Percentiles rank a stretch among this genome's conserved stretches.
phyloP scores from a whole-genome alignment of 2,113 vertebrate species.

The Eira barbara region DNA sequence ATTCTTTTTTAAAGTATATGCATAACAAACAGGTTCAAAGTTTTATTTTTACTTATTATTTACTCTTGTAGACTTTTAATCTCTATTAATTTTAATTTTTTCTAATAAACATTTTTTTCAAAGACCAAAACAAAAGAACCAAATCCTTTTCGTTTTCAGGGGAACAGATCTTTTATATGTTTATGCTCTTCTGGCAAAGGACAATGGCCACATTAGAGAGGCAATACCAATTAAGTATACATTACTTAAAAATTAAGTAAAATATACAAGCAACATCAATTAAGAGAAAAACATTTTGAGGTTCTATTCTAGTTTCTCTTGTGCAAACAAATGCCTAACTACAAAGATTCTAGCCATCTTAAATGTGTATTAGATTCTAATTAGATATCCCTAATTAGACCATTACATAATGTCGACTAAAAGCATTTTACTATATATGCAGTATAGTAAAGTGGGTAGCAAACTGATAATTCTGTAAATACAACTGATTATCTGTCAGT shows the following conservation, averaged over 20 bases:
- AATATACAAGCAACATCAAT: neutral
- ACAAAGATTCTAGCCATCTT: neutral
- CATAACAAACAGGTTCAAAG: neutral
- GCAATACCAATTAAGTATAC: neutral
- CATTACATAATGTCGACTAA: neutral
- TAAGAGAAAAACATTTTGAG: neutral
- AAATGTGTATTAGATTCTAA: neutral
- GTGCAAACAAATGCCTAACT: neutral
- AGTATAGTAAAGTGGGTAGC: neutral
- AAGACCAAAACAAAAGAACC: neutral
- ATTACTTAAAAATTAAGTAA: neutral
- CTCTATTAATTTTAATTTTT: neutral
- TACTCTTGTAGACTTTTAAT: neutral
- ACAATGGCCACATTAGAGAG: neutral
- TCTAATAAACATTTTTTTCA: neutral
- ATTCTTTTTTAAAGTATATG: neutral
- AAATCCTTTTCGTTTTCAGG: neutral
- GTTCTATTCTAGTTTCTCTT: neutral
- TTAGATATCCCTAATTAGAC: neutral
- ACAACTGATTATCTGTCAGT: neutral
- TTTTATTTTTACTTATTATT: constrained; percentile 10
- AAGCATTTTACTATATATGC: neutral
- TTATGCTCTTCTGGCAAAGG: neutral
- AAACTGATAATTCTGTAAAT: neutral
- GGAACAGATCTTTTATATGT: neutral